phyloP scores from a whole-genome alignment of 2,113 vertebrate species.

The Monopterus albus region DNA sequence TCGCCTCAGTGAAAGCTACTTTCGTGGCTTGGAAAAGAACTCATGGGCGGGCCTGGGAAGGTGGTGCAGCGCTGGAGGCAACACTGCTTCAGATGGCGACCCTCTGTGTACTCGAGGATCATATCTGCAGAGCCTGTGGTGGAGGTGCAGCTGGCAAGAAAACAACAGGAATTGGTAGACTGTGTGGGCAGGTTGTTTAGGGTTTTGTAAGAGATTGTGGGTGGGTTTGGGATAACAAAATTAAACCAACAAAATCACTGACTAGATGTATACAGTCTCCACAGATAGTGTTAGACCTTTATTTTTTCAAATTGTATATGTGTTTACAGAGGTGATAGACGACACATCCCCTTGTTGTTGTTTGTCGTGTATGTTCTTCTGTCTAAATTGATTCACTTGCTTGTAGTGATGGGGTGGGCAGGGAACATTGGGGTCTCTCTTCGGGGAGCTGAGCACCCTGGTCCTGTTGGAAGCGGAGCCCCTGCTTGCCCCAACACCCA shows the following conservation, averaged over 20 bases:
- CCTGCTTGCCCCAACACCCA: conserved; percentile 84
- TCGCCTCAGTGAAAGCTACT: conserved; percentile 36
- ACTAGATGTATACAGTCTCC: conserved; percentile 8
- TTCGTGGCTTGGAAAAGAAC: conserved; percentile 69
- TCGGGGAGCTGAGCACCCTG: conserved; percentile 72
- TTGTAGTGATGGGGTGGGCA: conserved; percentile 80
- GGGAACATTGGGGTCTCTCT: conserved; percentile 69
- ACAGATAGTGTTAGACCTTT: not conserved
- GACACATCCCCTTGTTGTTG: conserved; percentile 32
- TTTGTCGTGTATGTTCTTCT: conserved; percentile 35
- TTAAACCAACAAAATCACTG: conserved; percentile 2
- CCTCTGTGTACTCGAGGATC: conserved; percentile 63
- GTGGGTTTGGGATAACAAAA: conserved; percentile 10
- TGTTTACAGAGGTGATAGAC: not conserved
- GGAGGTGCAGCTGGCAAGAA: conserved; percentile 76
- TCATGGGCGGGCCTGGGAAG: conserved; percentile 56
- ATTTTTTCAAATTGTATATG: not conserved
- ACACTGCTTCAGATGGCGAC: conserved; percentile 68
- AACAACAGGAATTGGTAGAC: conserved; percentile 63
- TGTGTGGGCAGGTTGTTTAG: conserved; percentile 25
- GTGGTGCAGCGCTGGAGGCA: conserved; percentile 69
- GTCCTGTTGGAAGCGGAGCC: conserved; percentile 78
- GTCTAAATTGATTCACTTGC: conserved; percentile 63
- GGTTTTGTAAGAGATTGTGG: conserved; percentile 21
- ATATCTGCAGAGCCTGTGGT: conserved; percentile 68